Evolutionary conservation across 1,140 invertebrate genomes (phyloP), one percentile per base, ranked within the genome.

Genomic region (Dendrolimus punctatus): DNA sequence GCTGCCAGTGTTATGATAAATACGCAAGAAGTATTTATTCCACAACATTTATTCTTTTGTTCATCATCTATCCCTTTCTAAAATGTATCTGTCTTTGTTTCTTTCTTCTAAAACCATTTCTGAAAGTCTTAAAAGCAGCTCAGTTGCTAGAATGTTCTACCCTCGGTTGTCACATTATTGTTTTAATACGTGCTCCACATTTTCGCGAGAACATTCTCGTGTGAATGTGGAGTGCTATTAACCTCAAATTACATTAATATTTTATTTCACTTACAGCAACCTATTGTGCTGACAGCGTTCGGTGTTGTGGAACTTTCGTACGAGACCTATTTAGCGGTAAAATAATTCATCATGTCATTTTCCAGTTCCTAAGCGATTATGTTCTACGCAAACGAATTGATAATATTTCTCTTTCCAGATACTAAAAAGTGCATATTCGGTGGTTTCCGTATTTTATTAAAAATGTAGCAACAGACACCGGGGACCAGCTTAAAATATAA

Each of bases 381-480:
- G 2, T 40, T 45, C 23, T 36, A 39, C 8, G 39, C 10, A 38
- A 37, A 46, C 8, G 9, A 8, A 50, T 52, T 47, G 37, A 8
- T 38, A 39, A 39, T 44, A 6, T 51, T 55, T 58, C 55, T 57
- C 37, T 70, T 51, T 80, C 68, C 75, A 80, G 77, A 75, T 80
- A 5, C 68, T 80, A 8, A 80, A 76, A 48, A 60, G 68, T 5
- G 77, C 77, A 6, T 80, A 80, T 60, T 72, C 75, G 23, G 59
- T 74, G n/a, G 73, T 78, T 55, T 76, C 77, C 4, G 50, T 78
- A 7, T 42, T 79, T 4, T 76, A 71, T 61, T 74, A 42, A 58
- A 8, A n/a, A 46, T 23, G 23, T 23, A 23, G 23, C n/a, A n/a
- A 46, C 5, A 46, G 10, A n/a, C 3, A 23, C n/a, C 23, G 9